phyloP scores from a whole-genome alignment of 1,140 invertebrate species.

The Saccostrea glomerata region DNA sequence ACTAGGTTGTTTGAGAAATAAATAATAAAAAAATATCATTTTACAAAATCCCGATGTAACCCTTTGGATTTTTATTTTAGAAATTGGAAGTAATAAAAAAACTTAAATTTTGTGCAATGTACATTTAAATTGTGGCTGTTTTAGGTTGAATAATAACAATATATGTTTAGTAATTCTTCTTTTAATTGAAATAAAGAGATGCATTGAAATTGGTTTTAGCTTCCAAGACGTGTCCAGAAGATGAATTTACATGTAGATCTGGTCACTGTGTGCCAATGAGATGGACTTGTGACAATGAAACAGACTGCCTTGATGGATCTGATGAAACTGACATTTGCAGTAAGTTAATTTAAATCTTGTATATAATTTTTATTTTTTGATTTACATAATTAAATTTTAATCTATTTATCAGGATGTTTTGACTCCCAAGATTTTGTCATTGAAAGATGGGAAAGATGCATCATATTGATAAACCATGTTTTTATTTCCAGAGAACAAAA shows the following conservation, averaged over 20 bases:
- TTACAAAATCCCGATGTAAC: neutral
- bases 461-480: neutral
- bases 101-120: too few species aligned
- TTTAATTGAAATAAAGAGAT: neutral
- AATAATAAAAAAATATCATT: neutral
- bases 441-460: neutral
- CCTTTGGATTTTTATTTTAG: neutral
- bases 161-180: neutral
- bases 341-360: slow-evolving; percentile 59
- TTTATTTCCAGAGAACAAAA: slow-evolving; percentile 24
- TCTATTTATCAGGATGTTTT: neutral
- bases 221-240: slow-evolving; percentile 48
- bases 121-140: too few species aligned
- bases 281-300: slow-evolving; percentile 90
- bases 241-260: slow-evolving; percentile 80
- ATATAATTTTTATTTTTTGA: neutral
- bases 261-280: slow-evolving; percentile 95
- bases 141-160: too few species aligned
- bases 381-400: neutral
- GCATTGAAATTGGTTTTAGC: neutral
- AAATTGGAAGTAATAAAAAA: too few species aligned
- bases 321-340: slow-evolving; percentile 88
- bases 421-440: slow-evolving; percentile 1
- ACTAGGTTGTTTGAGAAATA: neutral
- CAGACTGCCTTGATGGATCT: slow-evolving; percentile 88